phyloP scores from a whole-genome alignment of 2,888 invertebrate genomes.

The Ochropleura plecta region DNA sequence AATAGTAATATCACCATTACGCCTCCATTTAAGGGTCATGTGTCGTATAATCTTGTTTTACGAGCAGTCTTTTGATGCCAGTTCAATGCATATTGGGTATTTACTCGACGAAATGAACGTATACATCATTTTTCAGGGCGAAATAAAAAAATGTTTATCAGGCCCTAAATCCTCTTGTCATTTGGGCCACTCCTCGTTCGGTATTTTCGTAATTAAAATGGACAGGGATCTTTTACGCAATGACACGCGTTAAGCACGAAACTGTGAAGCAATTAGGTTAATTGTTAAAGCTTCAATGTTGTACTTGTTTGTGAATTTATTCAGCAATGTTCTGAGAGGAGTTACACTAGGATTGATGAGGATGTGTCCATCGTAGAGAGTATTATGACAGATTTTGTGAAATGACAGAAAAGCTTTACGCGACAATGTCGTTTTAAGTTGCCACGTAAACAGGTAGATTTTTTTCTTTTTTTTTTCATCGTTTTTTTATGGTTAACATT shows the following conservation, averaged over 20 bases:
- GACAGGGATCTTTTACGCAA: conserved; percentile 77
- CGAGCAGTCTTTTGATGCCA: conserved; percentile 64
- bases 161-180: conserved; percentile 73
- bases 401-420: conserved; percentile 12
- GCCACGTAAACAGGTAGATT: neutral
- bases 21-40: conserved; percentile 65
- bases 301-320: conserved; percentile 55
- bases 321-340: conserved; percentile 33
- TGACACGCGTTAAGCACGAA: conserved; percentile 74
- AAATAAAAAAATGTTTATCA: conserved; percentile 80
- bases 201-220: conserved; percentile 83
- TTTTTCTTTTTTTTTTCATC: conserved; percentile 4
- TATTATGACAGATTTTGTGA: conserved; percentile 16
- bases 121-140: conserved; percentile 73
- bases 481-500: neutral
- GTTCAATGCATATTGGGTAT: conserved; percentile 58
- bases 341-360: conserved; percentile 22
- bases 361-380: conserved; percentile 27
- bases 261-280: conserved; percentile 77
- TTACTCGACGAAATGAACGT: conserved; percentile 48
- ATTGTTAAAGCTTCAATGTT: conserved; percentile 66
- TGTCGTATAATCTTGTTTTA: conserved; percentile 68
- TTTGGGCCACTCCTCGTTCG: conserved; percentile 70
- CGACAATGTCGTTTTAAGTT: conserved; percentile 3
- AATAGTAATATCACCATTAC: conserved; percentile 69